A percentile compares a stretch with the other conserved stretches of the same genome.
These are phyloP conservation scores for Netelia virgata DNA, from an alignment of 2,888 invertebrate genomes.

Conservation along the genomic window DNA sequence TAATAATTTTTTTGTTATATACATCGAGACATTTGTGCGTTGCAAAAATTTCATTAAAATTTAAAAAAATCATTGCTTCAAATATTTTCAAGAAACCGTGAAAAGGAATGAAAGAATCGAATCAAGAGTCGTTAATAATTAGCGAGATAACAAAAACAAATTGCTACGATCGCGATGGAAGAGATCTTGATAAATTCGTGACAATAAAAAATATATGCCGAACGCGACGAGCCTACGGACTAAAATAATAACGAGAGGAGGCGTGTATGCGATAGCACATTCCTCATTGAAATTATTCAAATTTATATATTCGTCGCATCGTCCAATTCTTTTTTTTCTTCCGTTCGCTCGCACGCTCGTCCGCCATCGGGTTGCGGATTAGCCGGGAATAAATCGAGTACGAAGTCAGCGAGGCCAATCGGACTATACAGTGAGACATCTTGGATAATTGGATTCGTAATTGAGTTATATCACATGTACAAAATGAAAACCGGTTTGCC, in stretches of 20 bases:
- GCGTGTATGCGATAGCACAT: slow-evolving; percentile 31
- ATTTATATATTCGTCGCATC: slow-evolving; percentile 42
- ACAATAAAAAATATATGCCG: slow-evolving; percentile 7
- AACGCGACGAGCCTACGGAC: slow-evolving; percentile 43
- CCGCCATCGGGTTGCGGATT: not conserved
- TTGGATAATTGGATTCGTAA: slow-evolving; percentile 51
- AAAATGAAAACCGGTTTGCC: slow-evolving; percentile 53
- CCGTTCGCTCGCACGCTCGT: not conserved
- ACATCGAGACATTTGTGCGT: no score
- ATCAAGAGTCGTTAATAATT: not conserved
- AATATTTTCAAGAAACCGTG: not conserved
- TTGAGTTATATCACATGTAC: slow-evolving; percentile 10
- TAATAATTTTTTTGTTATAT: no score
- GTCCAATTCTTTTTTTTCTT: slow-evolving; percentile 12
- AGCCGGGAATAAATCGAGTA: slow-evolving; percentile 28
- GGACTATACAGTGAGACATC: slow-evolving; percentile 11
- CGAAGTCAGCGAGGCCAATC: not conserved
- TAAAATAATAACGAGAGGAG: slow-evolving; percentile 59
- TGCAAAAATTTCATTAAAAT: no score
- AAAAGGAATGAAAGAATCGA: slow-evolving; percentile 4
- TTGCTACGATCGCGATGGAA: not conserved
- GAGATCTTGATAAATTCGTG: not conserved
- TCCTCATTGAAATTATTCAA: slow-evolving; percentile 60
- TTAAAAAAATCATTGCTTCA: no score
- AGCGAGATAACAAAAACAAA: not conserved